Base-by-base conservation (phyloP, 2,797 vertebrate species). In the Adrianichthys oophorus region DNA sequence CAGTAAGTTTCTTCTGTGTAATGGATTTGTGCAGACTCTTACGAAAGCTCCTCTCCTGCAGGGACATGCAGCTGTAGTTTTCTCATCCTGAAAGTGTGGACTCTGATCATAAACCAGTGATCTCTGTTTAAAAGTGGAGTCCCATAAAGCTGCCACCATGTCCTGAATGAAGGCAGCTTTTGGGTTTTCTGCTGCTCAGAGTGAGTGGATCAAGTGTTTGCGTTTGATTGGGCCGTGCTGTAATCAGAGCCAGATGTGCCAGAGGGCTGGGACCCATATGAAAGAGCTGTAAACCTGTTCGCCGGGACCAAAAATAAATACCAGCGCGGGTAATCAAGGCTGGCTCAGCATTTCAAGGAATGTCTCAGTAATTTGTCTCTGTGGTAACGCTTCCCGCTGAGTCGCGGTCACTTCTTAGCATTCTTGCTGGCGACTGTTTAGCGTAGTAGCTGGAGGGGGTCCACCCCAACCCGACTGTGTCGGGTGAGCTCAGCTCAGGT, bases 231-330 rank as follows among this genome's bases (percentile, higher is more conserved):
- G 76, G 67, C 75, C 80, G 63, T 48, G 43, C 55, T 40, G 47
- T 90, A 91, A 92, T 82, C 56, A 72, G 70, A 45, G 70, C 88
- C 89, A 92, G 90, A 92, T 92, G 91, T 74, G 57, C 15, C 4
- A 49, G 57, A 72, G 59, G 59, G 65, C 66, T 6, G 29, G 47
- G 61, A 53, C 52, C 66, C 68, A 78, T 72, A 84, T 89, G 79
- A 83, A 87, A 84, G 80, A 86, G 81, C 86, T 71, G 82, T 87
- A 85, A 90, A 90, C 83, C 83, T 88, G 82, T 85, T 79, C 62
- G 54, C 45, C 45, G n/a, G 24, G 29, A 68, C 59, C 52, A 37
- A 52, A 50, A 2, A 15, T 48, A 40, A 58, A 65, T 40, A 56
- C 41, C 15, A 47, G 13, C 13, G 4, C 50, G 64, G 57, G 61